Evolutionary conservation across 2,113 vertebrate species (phyloP).

Genomic region (Muntiacus reevesi): DNA sequence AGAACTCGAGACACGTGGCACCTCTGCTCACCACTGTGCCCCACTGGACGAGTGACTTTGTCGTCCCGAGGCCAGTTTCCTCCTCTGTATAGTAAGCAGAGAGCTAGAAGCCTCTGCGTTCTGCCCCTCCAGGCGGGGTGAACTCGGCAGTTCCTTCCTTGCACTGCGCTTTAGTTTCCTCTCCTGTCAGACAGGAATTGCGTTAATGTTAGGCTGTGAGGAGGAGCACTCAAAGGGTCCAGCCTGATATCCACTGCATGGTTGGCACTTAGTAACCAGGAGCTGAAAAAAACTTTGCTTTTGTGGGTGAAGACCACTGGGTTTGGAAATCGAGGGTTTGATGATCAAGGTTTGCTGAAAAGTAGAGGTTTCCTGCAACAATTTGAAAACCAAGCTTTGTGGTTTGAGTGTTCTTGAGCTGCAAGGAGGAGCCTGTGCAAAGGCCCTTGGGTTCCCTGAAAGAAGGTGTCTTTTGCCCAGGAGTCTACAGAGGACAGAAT

Average conservation of each 20-base stretch:
- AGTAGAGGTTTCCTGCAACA: not conserved
- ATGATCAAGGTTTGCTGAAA: not conserved
- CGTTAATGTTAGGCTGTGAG: not conserved
- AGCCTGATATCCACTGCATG: rapidly evolving
- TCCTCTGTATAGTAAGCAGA: not conserved
- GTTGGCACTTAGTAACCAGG: not conserved
- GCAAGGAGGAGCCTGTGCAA: not conserved
- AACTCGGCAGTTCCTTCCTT: not conserved
- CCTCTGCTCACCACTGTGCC: not conserved
- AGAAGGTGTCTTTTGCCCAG: not conserved
- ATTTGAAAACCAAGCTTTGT: not conserved
- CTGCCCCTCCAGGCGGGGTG: not conserved
- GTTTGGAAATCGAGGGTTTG: not conserved
- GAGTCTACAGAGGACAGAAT: not conserved
- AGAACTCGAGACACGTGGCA: not conserved
- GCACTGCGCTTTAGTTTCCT: not conserved
- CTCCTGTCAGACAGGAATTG: not conserved
- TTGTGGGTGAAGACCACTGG: not conserved
- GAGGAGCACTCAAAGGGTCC: not conserved
- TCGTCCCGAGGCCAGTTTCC: not conserved
- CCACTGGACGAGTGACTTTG: not conserved
- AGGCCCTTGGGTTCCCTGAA: not conserved
- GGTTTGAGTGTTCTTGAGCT: not conserved
- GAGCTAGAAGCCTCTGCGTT: not conserved
- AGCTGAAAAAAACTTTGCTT: not conserved